Base-by-base conservation (phyloP, 2,888 invertebrate genomes). In the Dryobotodes eremita region DNA sequence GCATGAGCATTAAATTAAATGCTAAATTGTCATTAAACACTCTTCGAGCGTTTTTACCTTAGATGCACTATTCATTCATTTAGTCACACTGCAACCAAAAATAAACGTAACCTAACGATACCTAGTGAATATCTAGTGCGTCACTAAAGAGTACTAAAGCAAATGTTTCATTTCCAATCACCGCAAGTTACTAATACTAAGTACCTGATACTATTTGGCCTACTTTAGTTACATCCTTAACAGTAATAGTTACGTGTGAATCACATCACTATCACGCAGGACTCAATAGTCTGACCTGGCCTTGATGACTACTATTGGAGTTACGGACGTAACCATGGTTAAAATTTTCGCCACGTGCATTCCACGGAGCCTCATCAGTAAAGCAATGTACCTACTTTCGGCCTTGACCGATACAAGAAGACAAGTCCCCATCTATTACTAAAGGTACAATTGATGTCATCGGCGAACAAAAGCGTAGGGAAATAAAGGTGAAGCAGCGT, bases 191-290 rank as follows among this genome's bases (percentile, higher is more conserved):
- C 69, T 81, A 71, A 79, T 84, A 86, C 69, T n/a, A 66, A 83
- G 74, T 79, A 72, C 64, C 71, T 79, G 79, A 81, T 75, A 80
- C 68, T 71, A 77, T 76, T 87, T 81, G 83, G 5, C 76, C 84
- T 42, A 80, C 76, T 79, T 84, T 75, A 61, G 23, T 68, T n/a
- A 78, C 75, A 85, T 83, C 85, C 83, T 77, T 75, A 62, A 62
- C 36, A 42, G 64, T 70, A 79, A 77, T 77, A 71, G 71, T 85
- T 77, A 70, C 75, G 75, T 73, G 65, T 71, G 62, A 77, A 86
- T 81, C 80, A 76, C 71, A 70, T 48, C 65, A 68, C 53, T 69
- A 75, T 72, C 55, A 57, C 64, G 50, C 55, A 75, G 81, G 17
- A 81, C 71, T 77, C 36, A 61, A 83, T 61, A 46, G 55, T 46